phyloP scores from a whole-genome alignment of 2,888 invertebrate species.

The Drosophila subquinaria region DNA sequence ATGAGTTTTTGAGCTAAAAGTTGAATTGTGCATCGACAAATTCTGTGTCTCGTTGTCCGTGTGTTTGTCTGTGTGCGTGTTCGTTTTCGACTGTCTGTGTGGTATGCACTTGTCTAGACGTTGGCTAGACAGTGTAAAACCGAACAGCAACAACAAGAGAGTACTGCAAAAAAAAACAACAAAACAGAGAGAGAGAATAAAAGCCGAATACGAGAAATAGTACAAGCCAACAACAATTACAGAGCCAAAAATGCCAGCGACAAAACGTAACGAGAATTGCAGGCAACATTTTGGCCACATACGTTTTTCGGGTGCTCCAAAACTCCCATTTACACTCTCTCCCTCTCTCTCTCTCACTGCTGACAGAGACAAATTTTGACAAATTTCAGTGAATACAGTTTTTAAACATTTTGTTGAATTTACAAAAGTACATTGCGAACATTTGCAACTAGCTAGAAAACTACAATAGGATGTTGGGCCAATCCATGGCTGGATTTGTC shows the following conservation, averaged over 20 bases:
- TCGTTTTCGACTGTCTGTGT: conserved; percentile 74
- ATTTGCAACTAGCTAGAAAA: conserved; percentile 3
- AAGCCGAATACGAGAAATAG: conserved; percentile 52
- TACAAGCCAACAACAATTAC: conserved; percentile 57
- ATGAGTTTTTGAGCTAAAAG: conserved; percentile 81
- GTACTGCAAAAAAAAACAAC: conserved; percentile 6
- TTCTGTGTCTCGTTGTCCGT: conserved; percentile 14
- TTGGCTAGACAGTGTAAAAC: conserved; percentile 85
- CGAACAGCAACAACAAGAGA: conserved; percentile 61
- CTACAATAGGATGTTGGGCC: not conserved
- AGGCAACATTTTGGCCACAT: conserved; percentile 71
- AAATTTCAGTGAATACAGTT: conserved; percentile 29
- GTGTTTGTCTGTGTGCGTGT: conserved; percentile 31
- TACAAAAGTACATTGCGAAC: conserved; percentile 5
- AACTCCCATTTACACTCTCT: not conserved
- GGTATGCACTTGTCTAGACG: conserved; percentile 84
- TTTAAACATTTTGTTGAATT: conserved; percentile 22
- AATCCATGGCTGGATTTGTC: not conserved
- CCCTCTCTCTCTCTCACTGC: not conserved
- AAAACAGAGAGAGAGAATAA: conserved; percentile 12
- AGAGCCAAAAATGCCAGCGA: conserved; percentile 69
- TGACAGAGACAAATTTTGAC: conserved; percentile 67
- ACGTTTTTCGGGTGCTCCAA: conserved; percentile 13
- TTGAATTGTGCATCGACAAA: conserved; percentile 80
- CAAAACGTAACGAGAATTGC: conserved; percentile 79